Evolutionary conservation across 2,113 vertebrate genomes (phyloP).

Genomic region (Columba livia): DNA sequence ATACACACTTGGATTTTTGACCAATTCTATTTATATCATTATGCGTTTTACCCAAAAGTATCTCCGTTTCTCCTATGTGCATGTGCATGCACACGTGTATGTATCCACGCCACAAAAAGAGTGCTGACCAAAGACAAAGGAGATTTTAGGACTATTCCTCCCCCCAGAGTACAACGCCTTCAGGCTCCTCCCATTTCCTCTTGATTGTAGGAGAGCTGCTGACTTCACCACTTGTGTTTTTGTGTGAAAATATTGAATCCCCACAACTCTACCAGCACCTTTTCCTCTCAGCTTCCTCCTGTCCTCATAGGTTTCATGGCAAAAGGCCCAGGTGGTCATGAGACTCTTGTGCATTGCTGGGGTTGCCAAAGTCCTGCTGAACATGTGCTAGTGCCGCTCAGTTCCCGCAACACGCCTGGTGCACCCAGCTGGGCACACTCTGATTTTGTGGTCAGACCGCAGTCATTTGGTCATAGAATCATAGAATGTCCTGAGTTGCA

Average conservation of each 20-base stretch:
- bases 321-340: no score
- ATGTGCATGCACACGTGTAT: accelerated
- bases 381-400: accelerated
- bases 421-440: no score
- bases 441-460: no score
- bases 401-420: neutral
- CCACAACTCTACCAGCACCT: neutral
- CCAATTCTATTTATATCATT: neutral
- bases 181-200: neutral
- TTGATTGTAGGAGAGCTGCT: neutral
- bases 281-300: neutral
- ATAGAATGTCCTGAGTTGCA: no score
- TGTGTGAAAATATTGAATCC: neutral
- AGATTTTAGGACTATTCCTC: neutral
- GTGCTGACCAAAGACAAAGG: neutral
- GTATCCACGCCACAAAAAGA: neutral
- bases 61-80: neutral
- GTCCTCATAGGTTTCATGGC: neutral
- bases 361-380: neutral
- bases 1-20: neutral
- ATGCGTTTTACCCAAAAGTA: neutral
- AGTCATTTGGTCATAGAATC: no score
- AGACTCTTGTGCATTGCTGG: no score
- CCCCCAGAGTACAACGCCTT: neutral
- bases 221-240: neutral